Conservation (phyloP, 2,888 invertebrate species). For the Flexamia atlantica region DNA sequence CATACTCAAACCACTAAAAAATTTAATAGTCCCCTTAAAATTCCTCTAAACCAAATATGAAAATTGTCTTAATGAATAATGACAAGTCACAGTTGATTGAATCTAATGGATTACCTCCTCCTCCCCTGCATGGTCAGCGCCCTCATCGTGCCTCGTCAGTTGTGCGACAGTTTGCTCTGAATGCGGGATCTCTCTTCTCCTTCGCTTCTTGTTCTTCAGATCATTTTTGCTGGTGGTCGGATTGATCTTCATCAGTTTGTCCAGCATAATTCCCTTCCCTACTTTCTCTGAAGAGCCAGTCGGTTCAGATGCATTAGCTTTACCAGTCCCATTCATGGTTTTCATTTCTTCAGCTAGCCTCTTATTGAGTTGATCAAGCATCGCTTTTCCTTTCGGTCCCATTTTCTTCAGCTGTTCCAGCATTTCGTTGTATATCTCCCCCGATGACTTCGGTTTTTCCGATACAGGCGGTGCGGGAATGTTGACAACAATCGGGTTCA, state of each 20-base stretch:
- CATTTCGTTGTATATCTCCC: slow-evolving; percentile 80
- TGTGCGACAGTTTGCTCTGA: slow-evolving; percentile 68
- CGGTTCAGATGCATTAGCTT: background rate
- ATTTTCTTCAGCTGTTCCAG: slow-evolving; percentile 78
- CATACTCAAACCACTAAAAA: no score
- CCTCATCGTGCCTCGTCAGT: slow-evolving; percentile 80
- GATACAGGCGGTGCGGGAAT: slow-evolving; percentile 64
- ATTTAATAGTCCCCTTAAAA: no score
- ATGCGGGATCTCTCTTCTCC: slow-evolving; percentile 63
- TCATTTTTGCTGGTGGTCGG: background rate
- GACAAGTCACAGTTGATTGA: background rate
- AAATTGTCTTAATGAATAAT: no score
- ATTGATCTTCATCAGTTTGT: slow-evolving; percentile 49
- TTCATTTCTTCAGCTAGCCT: slow-evolving; percentile 70
- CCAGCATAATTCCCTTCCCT: slow-evolving; percentile 9
- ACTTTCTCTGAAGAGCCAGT: background rate
- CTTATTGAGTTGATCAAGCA: slow-evolving; percentile 78
- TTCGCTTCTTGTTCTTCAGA: slow-evolving; percentile 28
- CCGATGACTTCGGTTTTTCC: slow-evolving; percentile 72
- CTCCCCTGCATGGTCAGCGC: slow-evolving; percentile 80
- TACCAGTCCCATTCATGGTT: background rate
- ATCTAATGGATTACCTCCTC: slow-evolving; percentile 78
- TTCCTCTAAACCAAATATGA: no score
- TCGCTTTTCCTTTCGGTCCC: slow-evolving; percentile 78
- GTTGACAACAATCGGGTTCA: slow-evolving; percentile 51